Percentiles rank a stretch among this genome's conserved stretches.
These are phyloP conservation scores for Clavelina lepadiformis DNA, from an alignment of 23 tunicate genomes.

Conservation along the genomic window DNA sequence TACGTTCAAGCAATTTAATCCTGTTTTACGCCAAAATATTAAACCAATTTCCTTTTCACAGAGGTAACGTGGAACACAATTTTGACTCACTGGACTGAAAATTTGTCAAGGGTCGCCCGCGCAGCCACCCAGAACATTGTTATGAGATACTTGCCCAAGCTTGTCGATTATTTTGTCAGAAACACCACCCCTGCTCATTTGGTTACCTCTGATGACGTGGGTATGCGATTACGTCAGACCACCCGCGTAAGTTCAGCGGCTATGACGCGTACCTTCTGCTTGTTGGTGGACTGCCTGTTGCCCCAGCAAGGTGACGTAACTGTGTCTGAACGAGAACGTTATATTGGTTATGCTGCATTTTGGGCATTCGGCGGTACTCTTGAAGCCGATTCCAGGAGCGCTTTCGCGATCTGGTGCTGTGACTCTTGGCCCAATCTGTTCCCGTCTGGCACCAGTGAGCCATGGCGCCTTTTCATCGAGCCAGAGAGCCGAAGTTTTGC, in stretches of 20 bases:
- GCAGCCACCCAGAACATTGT: conserved; percentile 8
- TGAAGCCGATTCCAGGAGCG: conserved; percentile 47
- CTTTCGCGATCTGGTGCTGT: conserved; percentile 78
- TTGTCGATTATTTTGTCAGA: conserved; percentile 32
- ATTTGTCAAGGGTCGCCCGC: conserved; percentile 29
- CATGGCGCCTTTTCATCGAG: conserved; percentile 71
- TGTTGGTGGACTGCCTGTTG: conserved; percentile 57
- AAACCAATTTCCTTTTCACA: conserved; percentile 9
- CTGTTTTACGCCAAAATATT: too few relatives aligned
- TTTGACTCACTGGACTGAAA: conserved; percentile 60
- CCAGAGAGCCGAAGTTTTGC: conserved; percentile 51
- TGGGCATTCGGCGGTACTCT: conserved; percentile 95
- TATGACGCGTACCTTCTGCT: conserved; percentile 88
- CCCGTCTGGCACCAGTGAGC: conserved; percentile 40
- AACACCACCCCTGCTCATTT: conserved; percentile 40
- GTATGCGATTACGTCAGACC: conserved; percentile 32
- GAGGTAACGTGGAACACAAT: conserved; percentile 77
- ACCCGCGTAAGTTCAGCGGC: conserved; percentile 40
- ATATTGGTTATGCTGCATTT: conserved; percentile 71
- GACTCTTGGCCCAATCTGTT: conserved; percentile 69
- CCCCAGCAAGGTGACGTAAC: conserved; percentile 27
- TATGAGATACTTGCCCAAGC: conserved; percentile 33
- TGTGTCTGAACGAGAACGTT: conserved; percentile 43
- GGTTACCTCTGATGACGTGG: conserved; percentile 4
- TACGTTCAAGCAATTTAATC: too few relatives aligned